Base-by-base conservation (phyloP, 2,888 invertebrate genomes). In the Epirrhoe alternata region DNA sequence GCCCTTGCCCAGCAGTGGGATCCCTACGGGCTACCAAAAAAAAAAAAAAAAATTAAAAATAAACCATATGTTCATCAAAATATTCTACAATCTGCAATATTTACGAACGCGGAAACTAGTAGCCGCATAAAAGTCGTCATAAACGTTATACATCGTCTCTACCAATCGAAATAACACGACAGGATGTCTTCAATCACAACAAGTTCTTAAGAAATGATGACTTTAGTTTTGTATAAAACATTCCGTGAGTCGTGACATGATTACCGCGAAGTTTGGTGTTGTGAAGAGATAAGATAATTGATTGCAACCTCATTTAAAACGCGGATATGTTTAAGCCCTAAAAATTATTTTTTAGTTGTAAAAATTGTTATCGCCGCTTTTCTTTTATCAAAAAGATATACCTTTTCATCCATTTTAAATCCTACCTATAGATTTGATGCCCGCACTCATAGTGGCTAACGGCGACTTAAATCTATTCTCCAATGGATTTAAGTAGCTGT, bases 281-380 rank as follows among this genome's bases (percentile, higher is more conserved):
- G 31, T 30, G 49, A 49, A 53, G 49, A 54, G 64, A 64, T 64
- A 64, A 64, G 64, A 64, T 64, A 58, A 59, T 64, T 47, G 60
- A 53, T 24, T 59, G 30, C 54, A 49, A 59, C 49, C 50, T 59
- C 42, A 55, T 51, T 50, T 55, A 53, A 17, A 8, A 31, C 53
- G 38, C 38, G 14, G 45, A 61, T 54, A 35, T 54, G 53, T 10
- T 14, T 45, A 45, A 6, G 30, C 45, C 16, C 12, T 10, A 31
- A 42, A 12, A 12, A 12, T 12, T 42, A 12, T 42, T 12, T 42
- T 5, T 12, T 12, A 42, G n/a, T 10, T 42, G 38, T 42, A 12
- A 42, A 35, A 17, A 35, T 38, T 8, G 16, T 16, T 45, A 24
- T 30, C 7, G 55, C 24, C n/a, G 42, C 24, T 30, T 42, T 12